phyloP scores from a whole-genome alignment of 2,797 vertebrate genomes.

The Sebastolobus alascanus region DNA sequence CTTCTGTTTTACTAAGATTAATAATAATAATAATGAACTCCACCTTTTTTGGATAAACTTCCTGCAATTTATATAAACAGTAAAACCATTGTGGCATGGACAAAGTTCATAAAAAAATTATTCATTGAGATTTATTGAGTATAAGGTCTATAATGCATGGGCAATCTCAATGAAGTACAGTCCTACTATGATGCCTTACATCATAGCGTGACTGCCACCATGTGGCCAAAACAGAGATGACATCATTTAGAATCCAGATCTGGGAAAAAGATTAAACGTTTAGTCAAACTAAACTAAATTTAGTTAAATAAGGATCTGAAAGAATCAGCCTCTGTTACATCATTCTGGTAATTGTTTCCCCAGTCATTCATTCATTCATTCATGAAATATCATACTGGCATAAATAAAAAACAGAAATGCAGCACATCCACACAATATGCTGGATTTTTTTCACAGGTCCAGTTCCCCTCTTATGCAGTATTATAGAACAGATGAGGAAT shows the following conservation, averaged over 20 bases:
- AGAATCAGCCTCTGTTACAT: not conserved
- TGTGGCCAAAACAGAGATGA: constrained; percentile 36
- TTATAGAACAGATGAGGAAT: not conserved
- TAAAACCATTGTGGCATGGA: not conserved
- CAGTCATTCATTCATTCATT: not conserved
- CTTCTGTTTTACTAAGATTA: not conserved
- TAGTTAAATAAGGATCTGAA: not conserved
- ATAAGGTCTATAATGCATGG: not conserved
- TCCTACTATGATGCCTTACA: not conserved
- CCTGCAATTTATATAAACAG: not conserved
- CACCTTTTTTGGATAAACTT: not conserved
- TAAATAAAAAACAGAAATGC: not conserved
- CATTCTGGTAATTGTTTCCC: not conserved
- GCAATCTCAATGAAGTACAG: not conserved
- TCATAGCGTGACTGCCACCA: constrained; percentile 34
- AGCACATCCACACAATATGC: not conserved
- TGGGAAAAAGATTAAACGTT: not conserved
- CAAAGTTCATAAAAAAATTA: not conserved
- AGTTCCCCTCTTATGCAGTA: no score
- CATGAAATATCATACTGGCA: not conserved
- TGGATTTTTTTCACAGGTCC: not conserved
- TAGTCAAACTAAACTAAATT: not conserved
- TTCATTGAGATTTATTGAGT: not conserved
- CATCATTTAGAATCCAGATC: not conserved
- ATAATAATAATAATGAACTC: not conserved